phyloP scores from a whole-genome alignment of 2,113 vertebrate genomes.

The Poecilia latipinna region DNA sequence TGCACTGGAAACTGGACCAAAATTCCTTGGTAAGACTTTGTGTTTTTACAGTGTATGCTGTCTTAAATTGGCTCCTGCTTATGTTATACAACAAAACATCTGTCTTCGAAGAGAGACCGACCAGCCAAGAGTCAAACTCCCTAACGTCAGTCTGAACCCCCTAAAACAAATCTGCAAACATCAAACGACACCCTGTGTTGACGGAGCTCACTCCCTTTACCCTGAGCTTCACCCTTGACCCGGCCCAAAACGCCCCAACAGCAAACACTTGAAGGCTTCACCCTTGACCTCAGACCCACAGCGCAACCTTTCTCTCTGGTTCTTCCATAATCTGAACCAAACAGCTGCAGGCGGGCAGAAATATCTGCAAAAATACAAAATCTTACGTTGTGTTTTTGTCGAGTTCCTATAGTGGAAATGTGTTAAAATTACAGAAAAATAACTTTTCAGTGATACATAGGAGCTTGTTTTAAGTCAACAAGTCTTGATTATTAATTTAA shows the following conservation, averaged over 20 bases:
- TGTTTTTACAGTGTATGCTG: too few relatives aligned
- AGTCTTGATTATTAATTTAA: too few relatives aligned
- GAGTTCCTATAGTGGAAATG: too few relatives aligned
- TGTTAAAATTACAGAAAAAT: too few relatives aligned
- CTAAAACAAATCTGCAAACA: slow-evolving; percentile 52
- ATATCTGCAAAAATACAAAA: too few relatives aligned
- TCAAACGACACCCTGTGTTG: slow-evolving; percentile 57
- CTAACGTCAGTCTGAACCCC: not conserved
- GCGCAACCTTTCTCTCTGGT: slow-evolving; percentile 14
- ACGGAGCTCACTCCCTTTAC: slow-evolving; percentile 48
- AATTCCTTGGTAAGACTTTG: too few relatives aligned
- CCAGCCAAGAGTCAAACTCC: slow-evolving; percentile 15
- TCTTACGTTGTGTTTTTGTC: too few relatives aligned
- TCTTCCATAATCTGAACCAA: slow-evolving; percentile 11
- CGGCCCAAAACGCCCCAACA: slow-evolving; percentile 54
- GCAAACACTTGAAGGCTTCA: slow-evolving; percentile 62
- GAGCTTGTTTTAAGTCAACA: too few relatives aligned
- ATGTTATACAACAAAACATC: slow-evolving; percentile 8
- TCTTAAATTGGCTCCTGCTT: not conserved
- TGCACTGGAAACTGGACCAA: too few relatives aligned
- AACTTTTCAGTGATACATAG: too few relatives aligned
- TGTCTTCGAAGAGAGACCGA: slow-evolving; percentile 18
- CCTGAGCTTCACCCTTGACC: slow-evolving; percentile 55
- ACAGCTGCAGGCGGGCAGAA: too few relatives aligned
- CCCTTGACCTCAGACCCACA: slow-evolving; percentile 58